Evolutionary conservation across 2,888 invertebrate species (phyloP), one percentile per base, ranked within the genome.

Genomic region (Chironomus tentans): DNA sequence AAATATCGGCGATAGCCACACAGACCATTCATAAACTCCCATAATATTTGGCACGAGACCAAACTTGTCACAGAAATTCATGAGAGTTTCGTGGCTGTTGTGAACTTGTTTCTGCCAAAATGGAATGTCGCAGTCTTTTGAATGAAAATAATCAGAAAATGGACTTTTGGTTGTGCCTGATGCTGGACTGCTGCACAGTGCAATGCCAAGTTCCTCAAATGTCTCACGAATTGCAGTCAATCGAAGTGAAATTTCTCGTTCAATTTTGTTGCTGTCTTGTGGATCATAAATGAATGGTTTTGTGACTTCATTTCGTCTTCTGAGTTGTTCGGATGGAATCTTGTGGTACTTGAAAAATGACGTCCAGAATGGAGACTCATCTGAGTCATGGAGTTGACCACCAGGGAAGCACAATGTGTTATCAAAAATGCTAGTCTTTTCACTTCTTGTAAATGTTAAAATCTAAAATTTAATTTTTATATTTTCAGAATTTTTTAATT

Each of bases 391-490:
- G 70, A 87, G 84, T 73, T 87, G 86, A 76, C 96, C 97, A 13
- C 97, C 97, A 47, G 97, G 95, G 84, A 95, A 97, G 65, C 95
- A 95, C 81, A 90, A 89, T 78, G 89, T 86, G 81, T 90, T 91
- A 13, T 94, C 91, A 87, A 93, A 89, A 82, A 89, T 90, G 2
- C 88, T 87, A 73, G 91, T 90, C 78, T 87, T 88, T 75, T 86
- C 85, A 78, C 92, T 89, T 76, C 97, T 86, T 82, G 89, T 90
- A 22, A 87, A 80, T 1, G 83, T 78, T 18, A 86, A 78, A 24
- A 82, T 77, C 83, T 83, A 70, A 6, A 73, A 75, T 18, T 74
- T 3, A 46, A 15, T 5, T 1, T 21, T 21, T 62, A 22, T 15
- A 21, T 62, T 62, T 56, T 13, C 12, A 56, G n/a, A n/a, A n/a